phyloP scores from a whole-genome alignment of 2,797 vertebrate species.

The Chelon labrosus region DNA sequence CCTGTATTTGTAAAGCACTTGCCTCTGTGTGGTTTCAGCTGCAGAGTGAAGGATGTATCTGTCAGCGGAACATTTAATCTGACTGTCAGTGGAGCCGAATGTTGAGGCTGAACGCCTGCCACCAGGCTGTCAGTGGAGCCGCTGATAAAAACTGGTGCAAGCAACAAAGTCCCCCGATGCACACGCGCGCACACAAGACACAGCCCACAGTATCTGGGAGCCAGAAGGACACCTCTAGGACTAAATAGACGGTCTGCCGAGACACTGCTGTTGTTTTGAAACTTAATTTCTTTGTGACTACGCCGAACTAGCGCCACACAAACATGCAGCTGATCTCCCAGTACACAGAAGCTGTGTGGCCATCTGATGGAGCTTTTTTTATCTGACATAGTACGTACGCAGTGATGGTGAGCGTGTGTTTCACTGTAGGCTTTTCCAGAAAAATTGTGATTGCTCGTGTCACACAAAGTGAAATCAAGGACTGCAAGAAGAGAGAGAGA shows the following conservation, averaged over 20 bases:
- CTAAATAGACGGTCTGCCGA: conserved; percentile 43
- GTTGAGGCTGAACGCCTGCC: conserved; percentile 53
- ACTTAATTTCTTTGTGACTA: conserved; percentile 37
- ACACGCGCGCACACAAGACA: conserved; percentile 7
- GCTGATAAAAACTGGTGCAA: conserved; percentile 51
- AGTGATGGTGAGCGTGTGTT: background rate
- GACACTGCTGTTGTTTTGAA: conserved; percentile 46
- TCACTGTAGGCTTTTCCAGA: conserved; percentile 28
- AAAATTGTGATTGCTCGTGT: conserved; percentile 43
- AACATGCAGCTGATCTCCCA: conserved; percentile 6
- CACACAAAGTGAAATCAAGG: conserved; percentile 57
- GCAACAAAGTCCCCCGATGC: conserved; percentile 29
- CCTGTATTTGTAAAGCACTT: background rate
- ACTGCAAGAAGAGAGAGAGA: conserved; percentile 13
- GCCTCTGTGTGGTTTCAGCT: conserved; percentile 7
- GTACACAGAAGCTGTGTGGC: conserved; percentile 35
- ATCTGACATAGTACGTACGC: conserved; percentile 26
- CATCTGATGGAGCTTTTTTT: conserved; percentile 37
- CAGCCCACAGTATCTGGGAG: conserved; percentile 10
- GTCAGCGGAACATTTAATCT: conserved; percentile 55
- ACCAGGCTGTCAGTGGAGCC: conserved; percentile 49
- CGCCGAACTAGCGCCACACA: conserved; percentile 16
- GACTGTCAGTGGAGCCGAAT: conserved; percentile 48
- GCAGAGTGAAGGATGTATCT: conserved; percentile 30
- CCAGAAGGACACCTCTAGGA: conserved; percentile 39